Evolutionary conservation across 2,113 vertebrate species (phyloP).

Genomic region (Motacilla alba): DNA sequence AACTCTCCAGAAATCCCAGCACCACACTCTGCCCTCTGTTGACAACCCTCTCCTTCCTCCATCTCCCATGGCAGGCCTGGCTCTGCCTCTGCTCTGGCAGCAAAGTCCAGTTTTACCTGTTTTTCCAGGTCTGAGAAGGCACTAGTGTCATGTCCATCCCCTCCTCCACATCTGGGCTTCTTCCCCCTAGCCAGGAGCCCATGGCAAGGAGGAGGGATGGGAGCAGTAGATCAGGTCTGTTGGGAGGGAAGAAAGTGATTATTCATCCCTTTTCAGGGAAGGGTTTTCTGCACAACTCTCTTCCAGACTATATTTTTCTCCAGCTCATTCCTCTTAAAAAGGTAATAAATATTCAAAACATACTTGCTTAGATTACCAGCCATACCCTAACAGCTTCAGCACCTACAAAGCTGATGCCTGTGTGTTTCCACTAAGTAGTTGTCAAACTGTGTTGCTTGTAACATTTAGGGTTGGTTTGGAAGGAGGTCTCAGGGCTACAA

Average conservation of each 20-base stretch:
- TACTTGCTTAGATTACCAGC: background rate
- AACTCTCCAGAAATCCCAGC: background rate
- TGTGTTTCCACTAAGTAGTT: background rate
- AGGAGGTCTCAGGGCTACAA: conserved; percentile 20
- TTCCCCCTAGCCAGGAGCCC: background rate
- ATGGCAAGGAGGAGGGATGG: background rate
- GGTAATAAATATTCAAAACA: conserved; percentile 51
- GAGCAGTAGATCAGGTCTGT: background rate
- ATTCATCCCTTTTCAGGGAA: background rate
- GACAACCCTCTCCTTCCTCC: background rate
- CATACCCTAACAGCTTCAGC: background rate
- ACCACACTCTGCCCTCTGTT: accelerated
- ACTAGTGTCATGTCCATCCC: background rate
- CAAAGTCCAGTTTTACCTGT: background rate
- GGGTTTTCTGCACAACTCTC: background rate
- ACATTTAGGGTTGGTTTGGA: conserved; percentile 12
- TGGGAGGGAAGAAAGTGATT: background rate
- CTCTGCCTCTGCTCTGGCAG: background rate
- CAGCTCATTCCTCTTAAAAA: background rate
- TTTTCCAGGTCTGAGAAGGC: background rate
- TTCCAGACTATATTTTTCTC: background rate
- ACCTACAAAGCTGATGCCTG: conserved; percentile 15
- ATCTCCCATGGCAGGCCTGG: background rate
- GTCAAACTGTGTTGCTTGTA: conserved; percentile 35
- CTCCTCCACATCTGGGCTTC: background rate